These are phyloP conservation scores for Tribolium castaneum DNA, from an alignment of 1,140 invertebrate species.

Conservation along the genomic window DNA sequence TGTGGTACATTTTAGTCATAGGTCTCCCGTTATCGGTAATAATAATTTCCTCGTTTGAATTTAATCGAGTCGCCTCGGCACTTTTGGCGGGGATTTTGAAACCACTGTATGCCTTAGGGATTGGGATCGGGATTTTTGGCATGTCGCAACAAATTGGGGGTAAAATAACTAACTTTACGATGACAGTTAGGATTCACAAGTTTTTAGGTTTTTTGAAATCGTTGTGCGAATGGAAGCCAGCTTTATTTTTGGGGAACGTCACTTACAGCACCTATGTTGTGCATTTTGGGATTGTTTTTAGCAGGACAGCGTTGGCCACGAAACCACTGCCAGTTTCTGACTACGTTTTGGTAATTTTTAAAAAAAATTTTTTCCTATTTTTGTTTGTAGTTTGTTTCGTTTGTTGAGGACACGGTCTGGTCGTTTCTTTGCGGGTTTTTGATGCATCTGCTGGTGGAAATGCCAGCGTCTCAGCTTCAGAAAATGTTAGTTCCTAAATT, in stretches of 20 bases:
- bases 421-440: slow-evolving; percentile 50
- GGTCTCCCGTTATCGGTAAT: slow-evolving; percentile 42
- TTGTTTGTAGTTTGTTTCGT: slow-evolving; percentile 48
- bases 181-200: too few species aligned
- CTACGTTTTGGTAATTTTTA: slow-evolving; percentile 42
- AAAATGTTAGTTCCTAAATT: slow-evolving; percentile 51
- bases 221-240: slow-evolving; percentile 49
- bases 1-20: slow-evolving; percentile 32
- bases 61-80: slow-evolving; percentile 35
- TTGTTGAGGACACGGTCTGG: slow-evolving; percentile 40
- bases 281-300: slow-evolving; percentile 51
- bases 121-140: slow-evolving; percentile 51
- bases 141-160: slow-evolving; percentile 43
- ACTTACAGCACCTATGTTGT: slow-evolving; percentile 54
- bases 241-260: slow-evolving; percentile 51
- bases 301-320: slow-evolving; percentile 30
- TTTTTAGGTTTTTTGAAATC: slow-evolving; percentile 43
- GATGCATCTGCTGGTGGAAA: slow-evolving; percentile 50
- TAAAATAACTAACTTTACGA: neutral
- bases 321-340: slow-evolving; percentile 44
- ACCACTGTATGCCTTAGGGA: slow-evolving; percentile 51
- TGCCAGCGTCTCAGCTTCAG: slow-evolving; percentile 48
- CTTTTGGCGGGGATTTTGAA: slow-evolving; percentile 47
- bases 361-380: neutral
- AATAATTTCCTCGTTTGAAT: slow-evolving; percentile 19